Evolutionary conservation across 2,113 vertebrate species (phyloP), one percentile per base, ranked within the genome.

Genomic region (Megatriorchis doriae): DNA sequence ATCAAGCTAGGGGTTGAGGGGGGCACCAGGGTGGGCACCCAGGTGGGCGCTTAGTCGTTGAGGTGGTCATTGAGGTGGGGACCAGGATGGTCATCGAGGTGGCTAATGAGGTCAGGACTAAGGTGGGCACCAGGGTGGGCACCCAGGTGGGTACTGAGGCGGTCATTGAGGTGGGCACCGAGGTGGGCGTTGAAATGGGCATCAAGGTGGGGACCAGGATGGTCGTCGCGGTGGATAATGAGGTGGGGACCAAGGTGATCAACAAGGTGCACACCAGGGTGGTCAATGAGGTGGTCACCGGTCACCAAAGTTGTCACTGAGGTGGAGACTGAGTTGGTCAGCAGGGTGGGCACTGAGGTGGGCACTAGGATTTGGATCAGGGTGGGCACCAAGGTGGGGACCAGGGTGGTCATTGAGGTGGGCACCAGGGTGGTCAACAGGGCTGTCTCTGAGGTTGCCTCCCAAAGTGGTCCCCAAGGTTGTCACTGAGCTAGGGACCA

Each of bases 1-100:
- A 1, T 3, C 10, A 8, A 11, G 48, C 5, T 31, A 20, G 5
- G 3, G 13, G 31, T 2, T 4, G 9, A 27, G 43, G 43, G 17
- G 43, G 43, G 6, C 70, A 25, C 2, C 16, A 8, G 10, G 29
- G 52, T 40, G 48, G 68, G 3, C 16, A n/a, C 17, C 16, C 8
- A 4, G 31, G 8, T n/a, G 21, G 32, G 40, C 3, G 43, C 43
- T 45, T 45, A 45, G 43, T 45, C 8, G 17, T 45, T 18, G 43
- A 45, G 43, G 43, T 45, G 18, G 18, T 2, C 72, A 10, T 6
- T 1, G 18, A 52, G n/a, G 13, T 27, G 47, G 67, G 26, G 5
- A 8, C 9, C 10, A 16, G 22, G 48, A 8, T 29, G 26, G 36
- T 4, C 31, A 31, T 7, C 47, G 21, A 21, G 67, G 25, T 22